These are phyloP conservation scores for Drosophila truncata DNA, from an alignment of 1,140 invertebrate genomes.

Conservation along the genomic window DNA sequence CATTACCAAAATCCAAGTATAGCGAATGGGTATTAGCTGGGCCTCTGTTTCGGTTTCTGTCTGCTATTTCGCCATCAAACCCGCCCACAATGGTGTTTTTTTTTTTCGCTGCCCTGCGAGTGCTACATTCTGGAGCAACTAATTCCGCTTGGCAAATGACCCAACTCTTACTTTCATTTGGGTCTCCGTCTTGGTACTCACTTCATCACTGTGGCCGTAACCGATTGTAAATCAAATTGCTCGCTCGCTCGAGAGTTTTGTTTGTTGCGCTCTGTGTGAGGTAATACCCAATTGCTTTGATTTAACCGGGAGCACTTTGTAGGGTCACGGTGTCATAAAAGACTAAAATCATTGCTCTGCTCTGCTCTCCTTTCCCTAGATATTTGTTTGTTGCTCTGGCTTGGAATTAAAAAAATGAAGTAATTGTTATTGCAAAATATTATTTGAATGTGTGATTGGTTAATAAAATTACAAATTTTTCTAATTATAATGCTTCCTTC, in stretches of 20 bases:
- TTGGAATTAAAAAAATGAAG: neutral
- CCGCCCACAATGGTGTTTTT: conserved; percentile 27
- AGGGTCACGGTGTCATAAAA: conserved; percentile 41
- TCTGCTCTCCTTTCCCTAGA: conserved; percentile 15
- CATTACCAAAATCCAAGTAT: conserved; percentile 34
- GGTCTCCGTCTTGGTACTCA: conserved; percentile 30
- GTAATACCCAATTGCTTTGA: conserved; percentile 47
- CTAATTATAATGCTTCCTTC: too few species aligned
- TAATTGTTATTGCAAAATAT: neutral
- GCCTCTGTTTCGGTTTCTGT: conserved; percentile 10
- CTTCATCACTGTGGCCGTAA: conserved; percentile 33
- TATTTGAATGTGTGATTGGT: neutral
- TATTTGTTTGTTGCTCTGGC: neutral
- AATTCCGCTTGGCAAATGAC: conserved; percentile 12
- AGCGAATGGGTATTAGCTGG: conserved; percentile 38
- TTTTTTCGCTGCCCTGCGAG: neutral
- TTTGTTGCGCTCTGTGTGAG: conserved; percentile 38
- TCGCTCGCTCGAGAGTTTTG: conserved; percentile 23
- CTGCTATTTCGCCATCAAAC: conserved; percentile 17
- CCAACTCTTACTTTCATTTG: conserved; percentile 43
- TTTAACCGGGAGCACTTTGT: conserved; percentile 43
- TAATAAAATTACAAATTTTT: neutral
- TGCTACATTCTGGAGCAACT: conserved; percentile 41
- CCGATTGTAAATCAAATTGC: conserved; percentile 56
- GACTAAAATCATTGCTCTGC: neutral